Evolutionary conservation across 2,113 vertebrate species (phyloP), one percentile per base, ranked within the genome.

Genomic region (Tapirus terrestris): DNA sequence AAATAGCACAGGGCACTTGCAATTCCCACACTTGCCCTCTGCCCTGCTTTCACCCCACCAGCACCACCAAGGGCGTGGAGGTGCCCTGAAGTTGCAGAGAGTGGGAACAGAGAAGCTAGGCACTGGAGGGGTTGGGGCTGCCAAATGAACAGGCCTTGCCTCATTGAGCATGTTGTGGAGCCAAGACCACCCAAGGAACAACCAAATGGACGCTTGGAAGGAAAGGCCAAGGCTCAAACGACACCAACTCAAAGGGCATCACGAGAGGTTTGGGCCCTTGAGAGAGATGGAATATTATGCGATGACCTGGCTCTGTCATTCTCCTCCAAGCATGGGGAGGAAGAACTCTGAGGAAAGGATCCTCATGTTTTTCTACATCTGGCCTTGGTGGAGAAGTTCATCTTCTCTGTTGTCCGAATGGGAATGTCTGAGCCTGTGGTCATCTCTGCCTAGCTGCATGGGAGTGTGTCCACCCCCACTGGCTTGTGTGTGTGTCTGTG

Each of bases 181-280:
- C 96, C 98, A 97, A 93, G 97, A 97, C 97, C 98, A 91, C 97
- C 96, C 94, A 86, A 90, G 98, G 98, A 96, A 97, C 67, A 65
- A 81, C 97, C 98, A 98, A 98, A 98, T 98, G 97, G 98, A 97
- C 27, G 51, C 92, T 97, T 98, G 97, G 96, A 98, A 96, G 82
- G 60, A 75, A 94, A 88, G 87, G 77, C 92, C 25, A 10, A 56
- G 65, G 73, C 77, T 43, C 60, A 67, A 86, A 91, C 33, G 43
- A 33, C 73, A 89, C 45, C 95, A 89, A 72, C 61, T 91, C 89
- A 60, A 53, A 95, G 82, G 95, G 63, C 89, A 61, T 92, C 51
- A 25, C 67, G 12, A 88, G 65, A 68, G 72, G 48, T 13, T 7
- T 63, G 83, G 67, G 85, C 63, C 88, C 56, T n/a, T 43, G 75